phyloP scores from a whole-genome alignment of 2,797 vertebrate genomes.

The Caiman crocodilus region DNA sequence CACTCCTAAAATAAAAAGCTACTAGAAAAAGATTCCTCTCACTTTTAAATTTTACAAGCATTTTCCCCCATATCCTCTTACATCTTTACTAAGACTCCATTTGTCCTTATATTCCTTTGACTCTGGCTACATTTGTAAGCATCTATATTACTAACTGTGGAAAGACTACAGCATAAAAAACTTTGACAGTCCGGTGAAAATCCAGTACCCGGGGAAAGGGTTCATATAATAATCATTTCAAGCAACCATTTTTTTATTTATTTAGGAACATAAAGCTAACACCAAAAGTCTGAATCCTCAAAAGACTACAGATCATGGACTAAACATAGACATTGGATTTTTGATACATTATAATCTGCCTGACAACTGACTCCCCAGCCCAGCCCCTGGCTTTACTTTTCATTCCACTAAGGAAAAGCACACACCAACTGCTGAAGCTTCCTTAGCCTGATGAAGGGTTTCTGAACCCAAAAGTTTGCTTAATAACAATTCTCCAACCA shows the following conservation, averaged over 20 bases:
- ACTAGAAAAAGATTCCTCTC: neutral
- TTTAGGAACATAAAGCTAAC: neutral
- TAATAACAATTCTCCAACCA: too few relatives aligned
- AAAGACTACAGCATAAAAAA: neutral
- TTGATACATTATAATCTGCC: too few relatives aligned
- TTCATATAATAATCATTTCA: neutral
- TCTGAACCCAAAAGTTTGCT: too few relatives aligned
- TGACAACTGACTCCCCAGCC: too few relatives aligned
- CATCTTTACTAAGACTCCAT: neutral
- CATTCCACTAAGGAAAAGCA: too few relatives aligned
- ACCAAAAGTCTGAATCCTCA: neutral
- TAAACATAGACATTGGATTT: too few relatives aligned
- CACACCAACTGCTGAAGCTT: too few relatives aligned
- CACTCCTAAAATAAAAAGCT: neutral
- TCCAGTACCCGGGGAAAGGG: neutral
- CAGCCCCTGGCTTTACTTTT: too few relatives aligned
- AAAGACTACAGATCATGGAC: too few relatives aligned
- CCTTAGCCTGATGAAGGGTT: too few relatives aligned
- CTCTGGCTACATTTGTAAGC: neutral
- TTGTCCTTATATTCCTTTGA: neutral
- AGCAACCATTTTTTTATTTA: neutral
- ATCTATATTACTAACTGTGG: neutral
- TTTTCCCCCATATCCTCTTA: neutral
- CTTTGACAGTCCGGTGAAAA: neutral
- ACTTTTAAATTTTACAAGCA: neutral